A percentile compares a stretch with the other conserved stretches of the same genome.
phyloP scores from a whole-genome alignment of 2,888 invertebrate genomes.

The Branchinecta sandiegonensis region DNA sequence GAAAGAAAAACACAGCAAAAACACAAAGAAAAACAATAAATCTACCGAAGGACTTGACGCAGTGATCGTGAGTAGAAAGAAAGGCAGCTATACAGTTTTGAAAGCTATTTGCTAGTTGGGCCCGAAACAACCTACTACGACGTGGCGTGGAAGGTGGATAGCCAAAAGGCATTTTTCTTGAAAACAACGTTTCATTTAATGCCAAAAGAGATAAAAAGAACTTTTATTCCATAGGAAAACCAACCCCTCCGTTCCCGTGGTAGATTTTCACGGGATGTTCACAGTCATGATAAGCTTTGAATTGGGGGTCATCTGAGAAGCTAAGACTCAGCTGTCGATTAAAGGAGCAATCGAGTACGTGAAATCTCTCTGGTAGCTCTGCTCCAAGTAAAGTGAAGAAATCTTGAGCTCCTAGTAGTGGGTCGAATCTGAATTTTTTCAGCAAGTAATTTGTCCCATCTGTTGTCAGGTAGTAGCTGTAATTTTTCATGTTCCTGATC shows the following conservation, averaged over 20 bases:
- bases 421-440: conserved; percentile 33
- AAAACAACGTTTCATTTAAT: too few species aligned
- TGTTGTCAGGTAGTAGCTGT: conserved; percentile 32
- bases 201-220: too few species aligned
- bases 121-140: too few species aligned
- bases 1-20: too few species aligned
- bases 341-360: conserved; percentile 37
- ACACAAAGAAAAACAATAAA: too few species aligned
- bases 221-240: conserved; percentile 24
- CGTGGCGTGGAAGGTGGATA: too few species aligned
- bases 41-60: too few species aligned
- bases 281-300: conserved; percentile 35
- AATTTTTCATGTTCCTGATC: conserved; percentile 33
- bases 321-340: conserved; percentile 34
- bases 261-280: conserved; percentile 31
- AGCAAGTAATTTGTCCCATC: conserved; percentile 31
- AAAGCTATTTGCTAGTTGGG: too few species aligned
- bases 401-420: conserved; percentile 26
- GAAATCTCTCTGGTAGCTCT: conserved; percentile 35
- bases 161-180: too few species aligned
- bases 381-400: conserved; percentile 36
- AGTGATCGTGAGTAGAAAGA: too few species aligned
- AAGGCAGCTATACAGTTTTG: too few species aligned
- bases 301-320: conserved; percentile 25
- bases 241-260: conserved; percentile 32